Conservation (phyloP, 2,797 vertebrate species). For the Rhinichthys osculus region DNA sequence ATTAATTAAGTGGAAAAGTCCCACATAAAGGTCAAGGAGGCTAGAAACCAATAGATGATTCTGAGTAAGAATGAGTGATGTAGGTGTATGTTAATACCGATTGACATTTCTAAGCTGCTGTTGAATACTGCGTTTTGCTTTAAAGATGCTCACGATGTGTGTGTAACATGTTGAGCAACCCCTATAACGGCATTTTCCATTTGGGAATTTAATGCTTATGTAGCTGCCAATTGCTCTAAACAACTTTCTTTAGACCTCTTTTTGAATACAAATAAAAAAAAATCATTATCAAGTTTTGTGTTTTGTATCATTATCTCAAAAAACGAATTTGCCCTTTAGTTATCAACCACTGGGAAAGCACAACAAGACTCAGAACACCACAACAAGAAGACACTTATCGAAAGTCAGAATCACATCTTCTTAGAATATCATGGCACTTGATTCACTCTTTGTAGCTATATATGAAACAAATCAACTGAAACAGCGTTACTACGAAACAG, state of each 20-base stretch:
- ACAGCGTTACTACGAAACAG: slow-evolving; percentile 33
- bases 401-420: slow-evolving; percentile 28
- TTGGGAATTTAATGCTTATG: background rate
- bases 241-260: background rate
- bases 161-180: background rate
- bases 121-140: background rate
- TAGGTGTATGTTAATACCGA: background rate
- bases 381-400: slow-evolving; percentile 27
- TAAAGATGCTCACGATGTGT: background rate
- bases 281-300: background rate
- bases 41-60: background rate
- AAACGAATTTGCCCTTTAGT: background rate
- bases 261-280: slow-evolving; percentile 12
- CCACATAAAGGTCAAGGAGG: slow-evolving; percentile 7
- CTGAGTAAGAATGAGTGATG: background rate
- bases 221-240: background rate
- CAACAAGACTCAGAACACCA: background rate
- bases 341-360: slow-evolving; percentile 10
- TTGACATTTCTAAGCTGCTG: slow-evolving; percentile 16
- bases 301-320: background rate
- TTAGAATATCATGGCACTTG: slow-evolving; percentile 36
- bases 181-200: background rate
- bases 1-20: background rate
- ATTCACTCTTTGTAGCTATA: slow-evolving; percentile 25
- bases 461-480: slow-evolving; percentile 48